These are phyloP conservation scores for Aulostomus chinensis DNA, from an alignment of 2,797 vertebrate genomes.

Conservation along the genomic window DNA sequence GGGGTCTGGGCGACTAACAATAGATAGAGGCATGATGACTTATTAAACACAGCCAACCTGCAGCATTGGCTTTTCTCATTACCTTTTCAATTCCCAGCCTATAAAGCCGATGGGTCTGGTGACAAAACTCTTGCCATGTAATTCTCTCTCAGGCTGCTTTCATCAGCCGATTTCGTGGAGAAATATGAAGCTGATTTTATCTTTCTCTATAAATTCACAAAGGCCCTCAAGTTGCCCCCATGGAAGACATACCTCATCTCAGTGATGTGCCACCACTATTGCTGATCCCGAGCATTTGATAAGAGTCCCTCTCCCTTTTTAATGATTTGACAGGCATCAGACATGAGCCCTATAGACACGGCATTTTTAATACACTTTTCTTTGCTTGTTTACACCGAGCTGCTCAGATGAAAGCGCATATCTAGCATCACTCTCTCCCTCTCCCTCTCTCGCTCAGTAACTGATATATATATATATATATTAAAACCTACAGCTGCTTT, in stretches of 20 bases:
- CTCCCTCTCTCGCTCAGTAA: no score
- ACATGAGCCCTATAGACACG: constrained; percentile 74
- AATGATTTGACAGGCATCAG: constrained; percentile 88
- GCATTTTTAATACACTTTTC: constrained; percentile 78
- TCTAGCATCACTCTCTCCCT: constrained; percentile 51
- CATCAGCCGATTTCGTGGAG: constrained; percentile 80
- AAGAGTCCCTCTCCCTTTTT: constrained; percentile 82
- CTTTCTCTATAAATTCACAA: constrained; percentile 82
- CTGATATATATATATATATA: constrained; percentile 72
- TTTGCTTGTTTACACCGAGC: constrained; percentile 85
- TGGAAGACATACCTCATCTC: constrained; percentile 80
- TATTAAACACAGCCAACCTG: constrained; percentile 80
- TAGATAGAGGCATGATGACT: constrained; percentile 79
- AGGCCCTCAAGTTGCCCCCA: constrained; percentile 80
- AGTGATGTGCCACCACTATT: constrained; percentile 78
- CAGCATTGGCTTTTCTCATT: constrained; percentile 80
- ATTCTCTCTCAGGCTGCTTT: constrained; percentile 79
- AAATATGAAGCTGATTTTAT: constrained; percentile 86
- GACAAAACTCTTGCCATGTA: constrained; percentile 81
- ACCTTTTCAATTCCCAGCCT: constrained; percentile 74
- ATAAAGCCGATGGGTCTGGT: constrained; percentile 72
- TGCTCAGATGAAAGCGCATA: constrained; percentile 78
- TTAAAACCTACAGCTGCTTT: constrained; percentile 70
- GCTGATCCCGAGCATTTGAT: constrained; percentile 85
- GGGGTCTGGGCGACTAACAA: constrained; percentile 69